A percentile compares a stretch with the other conserved stretches of the same genome.
Conservation (phyloP, 2,888 invertebrate species). For the Bellardia pandia region DNA sequence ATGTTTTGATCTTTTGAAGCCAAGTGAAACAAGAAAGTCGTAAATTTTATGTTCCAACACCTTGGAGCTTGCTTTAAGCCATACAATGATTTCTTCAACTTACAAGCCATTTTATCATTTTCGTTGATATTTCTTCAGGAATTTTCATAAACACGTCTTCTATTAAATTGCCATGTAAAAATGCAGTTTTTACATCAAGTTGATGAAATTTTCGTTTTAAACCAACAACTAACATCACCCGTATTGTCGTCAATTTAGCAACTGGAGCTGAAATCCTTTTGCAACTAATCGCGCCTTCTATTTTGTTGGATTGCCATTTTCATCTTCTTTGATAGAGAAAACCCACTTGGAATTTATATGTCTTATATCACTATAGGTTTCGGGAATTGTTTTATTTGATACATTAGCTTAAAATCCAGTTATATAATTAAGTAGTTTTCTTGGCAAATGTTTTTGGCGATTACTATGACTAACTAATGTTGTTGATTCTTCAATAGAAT, state of each 20-base stretch:
- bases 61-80: neutral
- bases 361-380: neutral
- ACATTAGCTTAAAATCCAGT: neutral
- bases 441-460: too few species aligned
- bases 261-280: slow-evolving; percentile 12
- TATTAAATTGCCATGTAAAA: too few species aligned
- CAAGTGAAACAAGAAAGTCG: neutral
- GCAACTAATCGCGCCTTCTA: neutral
- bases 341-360: slow-evolving; percentile 24
- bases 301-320: neutral
- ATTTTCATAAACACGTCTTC: neutral
- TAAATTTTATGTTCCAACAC: slow-evolving; percentile 5
- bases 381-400: neutral
- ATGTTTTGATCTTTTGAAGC: neutral
- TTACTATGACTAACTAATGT: too few species aligned
- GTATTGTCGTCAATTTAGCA: neutral
- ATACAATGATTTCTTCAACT: neutral
- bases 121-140: neutral
- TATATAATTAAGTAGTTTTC: too few species aligned
- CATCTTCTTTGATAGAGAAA: slow-evolving; percentile 8
- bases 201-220: too few species aligned
- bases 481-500: too few species aligned
- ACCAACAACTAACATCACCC: too few species aligned
- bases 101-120: neutral
- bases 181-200: too few species aligned